phyloP scores from a whole-genome alignment of 2,113 vertebrate species.

The Chunga burmeisteri region DNA sequence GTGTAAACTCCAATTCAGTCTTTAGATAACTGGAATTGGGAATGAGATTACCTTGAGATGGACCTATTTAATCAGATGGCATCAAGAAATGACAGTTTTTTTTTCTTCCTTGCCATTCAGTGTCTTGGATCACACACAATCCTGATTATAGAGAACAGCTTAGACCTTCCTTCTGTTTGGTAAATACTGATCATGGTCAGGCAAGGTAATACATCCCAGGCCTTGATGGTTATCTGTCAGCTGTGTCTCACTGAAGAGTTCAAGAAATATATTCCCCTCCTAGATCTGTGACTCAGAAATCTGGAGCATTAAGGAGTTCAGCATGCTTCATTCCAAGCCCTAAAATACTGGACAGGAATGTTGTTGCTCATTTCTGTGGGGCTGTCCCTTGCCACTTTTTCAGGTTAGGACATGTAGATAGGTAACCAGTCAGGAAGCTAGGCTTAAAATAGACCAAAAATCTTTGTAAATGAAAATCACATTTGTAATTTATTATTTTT shows the following conservation, averaged over 20 bases:
- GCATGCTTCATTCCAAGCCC: not conserved
- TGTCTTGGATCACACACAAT: not conserved
- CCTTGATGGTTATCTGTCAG: not conserved
- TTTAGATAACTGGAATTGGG: not conserved
- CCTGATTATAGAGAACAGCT: not conserved
- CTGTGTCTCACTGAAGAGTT: not conserved
- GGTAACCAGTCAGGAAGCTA: not conserved
- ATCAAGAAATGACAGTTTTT: not conserved
- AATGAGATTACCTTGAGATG: not conserved
- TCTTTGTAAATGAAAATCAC: not conserved
- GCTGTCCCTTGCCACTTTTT: not conserved
- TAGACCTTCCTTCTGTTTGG: not conserved
- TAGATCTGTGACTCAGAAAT: not conserved
- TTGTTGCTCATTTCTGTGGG: not conserved
- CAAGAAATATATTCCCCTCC: not conserved
- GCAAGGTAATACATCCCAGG: not conserved
- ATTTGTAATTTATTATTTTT: not conserved
- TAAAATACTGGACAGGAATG: not conserved
- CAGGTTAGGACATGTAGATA: not conserved
- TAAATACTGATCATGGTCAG: not conserved
- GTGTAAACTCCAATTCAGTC: not conserved
- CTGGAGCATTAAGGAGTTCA: not conserved
- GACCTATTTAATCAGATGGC: not conserved
- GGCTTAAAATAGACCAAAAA: not conserved
- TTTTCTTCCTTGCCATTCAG: not conserved